Evolutionary conservation across 2,113 vertebrate species (phyloP), one percentile per base, ranked within the genome.

Genomic region (Rhynchomys soricoides): DNA sequence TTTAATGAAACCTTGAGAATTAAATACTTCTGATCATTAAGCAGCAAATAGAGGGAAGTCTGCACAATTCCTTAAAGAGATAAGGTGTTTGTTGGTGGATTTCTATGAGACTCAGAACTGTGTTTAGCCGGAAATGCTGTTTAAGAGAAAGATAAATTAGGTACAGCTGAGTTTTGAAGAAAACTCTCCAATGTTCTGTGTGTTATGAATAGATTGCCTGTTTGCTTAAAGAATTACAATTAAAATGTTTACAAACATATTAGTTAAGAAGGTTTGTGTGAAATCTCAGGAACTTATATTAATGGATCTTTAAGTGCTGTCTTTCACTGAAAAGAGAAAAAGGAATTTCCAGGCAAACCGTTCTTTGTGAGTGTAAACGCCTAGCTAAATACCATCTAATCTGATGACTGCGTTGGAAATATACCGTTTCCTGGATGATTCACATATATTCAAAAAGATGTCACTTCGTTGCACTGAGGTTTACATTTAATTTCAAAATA

Each of bases 1-100:
- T 97, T 97, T 96, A 93, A 90, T 74, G 97, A 96, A 83, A 22
- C 95, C 97, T 96, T 78, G 89, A 95, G 97, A 95, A 96, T 93
- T 81, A 96, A 92, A 95, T 95, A 91, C 95, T 95, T 52, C 62
- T 73, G 2, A 95, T 98, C 93, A 97, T 45, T 96, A 97, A 78
- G n/a, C 90, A 66, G 57, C 95, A 96, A 96, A 94, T 96, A 92
- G 4, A 70, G 93, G 9, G 15, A 55, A 26, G 75, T 93, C 95
- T 82, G 89, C 88, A 64, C 45, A 50, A 89, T 75, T 96, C 93
- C 90, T 93, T 82, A 89, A 96, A 81, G 95, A 86, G 96, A 98
- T 95, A 97, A 97, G 95, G 95, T 96, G 74, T 92, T 97, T 96
- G 82, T 96, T 26, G 87, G 91, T 92, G 40, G 50, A 37, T 96